These are phyloP conservation scores for Danio tinwini DNA, from an alignment of 2,797 vertebrate genomes.

Conservation along the genomic window DNA sequence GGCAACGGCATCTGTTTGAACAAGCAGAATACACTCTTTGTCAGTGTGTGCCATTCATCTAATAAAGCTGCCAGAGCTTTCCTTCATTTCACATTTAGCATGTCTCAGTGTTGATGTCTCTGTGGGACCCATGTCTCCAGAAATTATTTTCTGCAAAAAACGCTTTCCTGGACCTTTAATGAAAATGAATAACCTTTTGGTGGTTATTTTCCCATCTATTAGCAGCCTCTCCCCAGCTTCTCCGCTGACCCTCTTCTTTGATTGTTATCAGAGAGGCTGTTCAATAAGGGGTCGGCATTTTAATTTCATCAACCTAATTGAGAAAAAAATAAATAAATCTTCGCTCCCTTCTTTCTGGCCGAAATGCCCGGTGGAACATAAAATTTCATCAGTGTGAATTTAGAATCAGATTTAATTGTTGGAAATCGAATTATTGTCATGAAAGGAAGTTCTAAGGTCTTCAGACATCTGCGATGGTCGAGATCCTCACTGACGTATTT, in stretches of 20 bases:
- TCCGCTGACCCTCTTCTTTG: constrained; percentile 70
- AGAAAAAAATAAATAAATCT: constrained; percentile 10
- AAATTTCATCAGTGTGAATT: constrained; percentile 63
- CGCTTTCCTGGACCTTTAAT: constrained; percentile 70
- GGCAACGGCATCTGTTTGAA: constrained; percentile 79
- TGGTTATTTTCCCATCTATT: constrained; percentile 72
- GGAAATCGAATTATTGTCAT: constrained; percentile 65
- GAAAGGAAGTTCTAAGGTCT: constrained; percentile 40
- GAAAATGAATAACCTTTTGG: constrained; percentile 76
- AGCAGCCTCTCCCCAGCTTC: constrained; percentile 66
- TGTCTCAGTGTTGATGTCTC: constrained; percentile 57
- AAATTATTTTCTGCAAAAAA: constrained; percentile 63
- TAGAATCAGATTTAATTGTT: constrained; percentile 70
- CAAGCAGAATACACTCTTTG: constrained; percentile 88
- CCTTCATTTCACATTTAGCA: constrained; percentile 61
- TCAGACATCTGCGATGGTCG: constrained; percentile 12
- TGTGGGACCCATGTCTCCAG: constrained; percentile 57
- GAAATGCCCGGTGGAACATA: constrained; percentile 62
- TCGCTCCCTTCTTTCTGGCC: neutral
- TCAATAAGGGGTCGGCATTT: constrained; percentile 67
- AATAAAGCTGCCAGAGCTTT: constrained; percentile 74
- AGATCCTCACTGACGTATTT: constrained; percentile 32
- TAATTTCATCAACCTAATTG: constrained; percentile 69
- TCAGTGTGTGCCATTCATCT: constrained; percentile 88
- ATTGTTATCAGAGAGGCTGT: constrained; percentile 72